phyloP scores from a whole-genome alignment of 2,888 invertebrate genomes.

The Brachynemurus nebulosus region DNA sequence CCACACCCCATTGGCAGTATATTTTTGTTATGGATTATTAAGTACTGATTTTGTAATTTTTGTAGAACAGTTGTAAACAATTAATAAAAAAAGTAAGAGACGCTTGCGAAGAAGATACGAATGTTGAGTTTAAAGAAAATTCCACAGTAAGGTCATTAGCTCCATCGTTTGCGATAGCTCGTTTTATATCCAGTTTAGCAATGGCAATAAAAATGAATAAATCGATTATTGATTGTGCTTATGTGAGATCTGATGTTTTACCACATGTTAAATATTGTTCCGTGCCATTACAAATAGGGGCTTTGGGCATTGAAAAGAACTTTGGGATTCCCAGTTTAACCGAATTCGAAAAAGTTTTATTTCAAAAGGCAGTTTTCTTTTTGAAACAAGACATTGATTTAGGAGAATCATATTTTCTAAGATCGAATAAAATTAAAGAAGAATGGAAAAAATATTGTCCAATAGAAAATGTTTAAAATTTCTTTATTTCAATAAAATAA shows the following conservation, averaged over 20 bases:
- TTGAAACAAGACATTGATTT: constrained; percentile 25
- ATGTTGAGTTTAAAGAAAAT: constrained; percentile 40
- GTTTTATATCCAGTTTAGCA: constrained; percentile 43
- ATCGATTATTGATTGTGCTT: constrained; percentile 28
- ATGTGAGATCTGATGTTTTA: constrained; percentile 25
- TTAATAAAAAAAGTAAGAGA: constrained; percentile 34
- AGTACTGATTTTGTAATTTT: constrained; percentile 11
- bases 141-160: too few relatives aligned
- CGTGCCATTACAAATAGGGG: constrained; percentile 27
- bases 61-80: constrained; percentile 26
- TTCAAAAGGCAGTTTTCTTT: constrained; percentile 25
- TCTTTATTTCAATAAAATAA: too few relatives aligned
- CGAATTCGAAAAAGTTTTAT: constrained; percentile 27
- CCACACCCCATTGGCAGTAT: too few relatives aligned
- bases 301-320: constrained; percentile 25
- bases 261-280: constrained; percentile 27
- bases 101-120: constrained; percentile 46
- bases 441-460: neutral
- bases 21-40: neutral
- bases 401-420: constrained; percentile 18
- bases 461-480: too few relatives aligned
- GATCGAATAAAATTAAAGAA: neutral
- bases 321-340: constrained; percentile 27
- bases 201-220: constrained; percentile 32
- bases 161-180: constrained; percentile 46